Base-by-base conservation (phyloP, 2,888 invertebrate species). In the Pocota personata region DNA sequence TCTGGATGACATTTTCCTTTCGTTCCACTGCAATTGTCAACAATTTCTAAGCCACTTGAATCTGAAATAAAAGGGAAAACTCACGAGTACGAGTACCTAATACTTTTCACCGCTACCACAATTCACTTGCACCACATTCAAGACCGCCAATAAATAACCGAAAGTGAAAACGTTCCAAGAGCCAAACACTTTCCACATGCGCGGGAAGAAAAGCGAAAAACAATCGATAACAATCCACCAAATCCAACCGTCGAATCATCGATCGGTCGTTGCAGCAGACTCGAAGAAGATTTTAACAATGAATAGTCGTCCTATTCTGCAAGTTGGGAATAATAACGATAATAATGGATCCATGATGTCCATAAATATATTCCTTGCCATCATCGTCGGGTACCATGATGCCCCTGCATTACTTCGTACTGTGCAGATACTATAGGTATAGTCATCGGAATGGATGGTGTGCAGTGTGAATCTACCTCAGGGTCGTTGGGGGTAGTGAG, bases 321-420 rank as follows among this genome's bases (percentile, higher is more conserved):
- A 71, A 80, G 69, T 75, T 71, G 80, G 75, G 60, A 84, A 84
- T 84, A 84, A 84, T 86, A 82, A 80, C 79, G 80, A 86, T 86
- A 86, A 86, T 86, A 86, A 86, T 86, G 82, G 86, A 82, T 76
- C 55, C 73, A 72, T 86, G 84, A 77, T 82, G 72, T 86, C 82
- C 86, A 86, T 86, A 86, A 86, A 86, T 86, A 86, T 82, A 64
- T 80, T 76, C 30, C 37, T 35, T 64, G 46, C 32, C 50, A 46
- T 71, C 40, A 21, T 16, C 27, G 27, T 14, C 62, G 69, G 14
- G 30, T 57, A 27, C 14, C 30, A 48, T 66, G 76, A 16, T 30
- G 50, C 60, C 32, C 32, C 71, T 71, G 71, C 67, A 55, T 69
- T 71, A 57, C 43, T 58, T 57, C 14, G 35, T 32, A 21, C 14